Evolutionary conservation across 2,888 invertebrate species (phyloP).

Genomic region (Iphiclides podalirius): DNA sequence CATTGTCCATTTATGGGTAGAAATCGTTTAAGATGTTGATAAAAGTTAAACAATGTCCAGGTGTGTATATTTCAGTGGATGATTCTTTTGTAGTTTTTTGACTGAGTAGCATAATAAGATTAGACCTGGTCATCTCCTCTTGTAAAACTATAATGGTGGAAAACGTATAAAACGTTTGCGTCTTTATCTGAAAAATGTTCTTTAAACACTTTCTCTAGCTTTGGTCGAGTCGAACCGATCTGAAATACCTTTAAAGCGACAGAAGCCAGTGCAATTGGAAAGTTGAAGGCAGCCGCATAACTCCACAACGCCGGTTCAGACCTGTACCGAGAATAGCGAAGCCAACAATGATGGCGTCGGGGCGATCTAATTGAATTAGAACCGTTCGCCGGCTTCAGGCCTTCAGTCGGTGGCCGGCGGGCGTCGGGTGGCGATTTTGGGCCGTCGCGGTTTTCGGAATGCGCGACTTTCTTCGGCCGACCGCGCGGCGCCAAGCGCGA

Average conservation of each 20-base stretch:
- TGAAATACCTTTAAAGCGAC: conserved; percentile 1
- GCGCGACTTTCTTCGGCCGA: conserved; percentile 72
- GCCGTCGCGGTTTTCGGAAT: conserved; percentile 41
- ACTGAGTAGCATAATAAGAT: too few species aligned
- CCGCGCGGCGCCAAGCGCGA: conserved; percentile 76
- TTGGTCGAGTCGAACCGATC: conserved; percentile 24
- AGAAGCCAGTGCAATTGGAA: conserved; percentile 7
- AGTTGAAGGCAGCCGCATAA: conserved; percentile 8
- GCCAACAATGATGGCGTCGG: conserved; percentile 38
- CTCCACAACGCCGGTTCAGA: conserved; percentile 12
- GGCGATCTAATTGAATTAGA: conserved; percentile 70
- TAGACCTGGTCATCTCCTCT: too few species aligned
- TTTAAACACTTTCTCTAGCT: conserved; percentile 36
- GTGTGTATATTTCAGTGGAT: too few species aligned
- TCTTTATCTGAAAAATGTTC: conserved; percentile 41
- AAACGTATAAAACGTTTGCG: conserved; percentile 44
- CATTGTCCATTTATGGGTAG: too few species aligned
- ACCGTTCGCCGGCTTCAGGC: conserved; percentile 49
- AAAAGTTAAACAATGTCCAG: too few species aligned
- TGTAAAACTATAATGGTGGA: too few species aligned
- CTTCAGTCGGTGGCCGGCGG: conserved; percentile 29
- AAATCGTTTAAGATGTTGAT: too few species aligned
- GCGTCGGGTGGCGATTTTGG: conserved; percentile 27
- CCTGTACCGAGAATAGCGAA: conserved; percentile 43
- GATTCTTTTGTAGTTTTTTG: too few species aligned